A percentile compares a stretch with the other conserved stretches of the same genome.
These are phyloP conservation scores for Daboia siamensis DNA, from an alignment of 2,113 vertebrate genomes.

Conservation along the genomic window DNA sequence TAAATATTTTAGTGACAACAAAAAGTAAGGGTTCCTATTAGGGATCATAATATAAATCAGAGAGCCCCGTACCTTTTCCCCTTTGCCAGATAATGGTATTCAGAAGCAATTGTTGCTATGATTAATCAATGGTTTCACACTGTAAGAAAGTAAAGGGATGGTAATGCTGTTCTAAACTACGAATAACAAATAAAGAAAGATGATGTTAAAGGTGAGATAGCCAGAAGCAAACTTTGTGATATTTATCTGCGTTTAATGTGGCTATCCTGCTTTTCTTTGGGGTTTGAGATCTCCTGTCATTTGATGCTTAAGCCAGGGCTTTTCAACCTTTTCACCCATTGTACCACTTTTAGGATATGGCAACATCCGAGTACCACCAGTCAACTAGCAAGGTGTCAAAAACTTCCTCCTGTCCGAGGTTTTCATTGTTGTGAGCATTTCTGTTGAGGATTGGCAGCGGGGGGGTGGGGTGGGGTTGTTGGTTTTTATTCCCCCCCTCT, in stretches of 20 bases:
- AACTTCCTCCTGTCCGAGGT: no score
- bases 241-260: not conserved
- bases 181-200: constrained; percentile 38
- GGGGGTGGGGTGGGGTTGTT: no score
- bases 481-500: no score
- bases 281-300: not conserved
- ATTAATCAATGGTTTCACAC: constrained; percentile 40
- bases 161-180: constrained; percentile 29
- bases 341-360: no score
- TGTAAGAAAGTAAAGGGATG: constrained; percentile 22
- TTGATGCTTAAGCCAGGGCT: not conserved
- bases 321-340: no score
- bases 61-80: not conserved
- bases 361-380: no score
- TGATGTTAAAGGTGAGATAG: constrained; percentile 44
- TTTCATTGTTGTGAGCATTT: no score
- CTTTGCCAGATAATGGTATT: constrained; percentile 31
- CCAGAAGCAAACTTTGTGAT: constrained; percentile 47
- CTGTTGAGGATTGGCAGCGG: no score
- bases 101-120: constrained; percentile 18
- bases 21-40: not conserved
- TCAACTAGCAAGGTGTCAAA: no score
- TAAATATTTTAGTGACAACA: constrained; percentile 8
- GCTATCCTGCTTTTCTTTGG: not conserved
- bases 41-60: constrained; percentile 16